A percentile compares a stretch with the other conserved stretches of the same genome.
Conservation (phyloP, 2,888 invertebrate genomes). For the Drosophila siamana region DNA sequence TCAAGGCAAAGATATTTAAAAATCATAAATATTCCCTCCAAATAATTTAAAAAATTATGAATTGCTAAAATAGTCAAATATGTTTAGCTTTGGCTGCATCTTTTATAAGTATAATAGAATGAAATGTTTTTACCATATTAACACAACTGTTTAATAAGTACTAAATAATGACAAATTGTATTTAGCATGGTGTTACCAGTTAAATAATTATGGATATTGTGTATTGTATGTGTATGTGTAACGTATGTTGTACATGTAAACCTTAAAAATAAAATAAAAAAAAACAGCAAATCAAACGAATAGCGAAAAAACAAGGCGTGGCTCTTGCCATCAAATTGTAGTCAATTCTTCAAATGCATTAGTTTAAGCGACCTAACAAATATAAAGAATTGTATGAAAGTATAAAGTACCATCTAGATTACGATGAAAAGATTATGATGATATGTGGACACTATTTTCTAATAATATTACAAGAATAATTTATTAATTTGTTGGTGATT, state of each 20-base stretch:
- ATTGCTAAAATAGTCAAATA: conserved; percentile 63
- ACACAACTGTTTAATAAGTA: conserved; percentile 40
- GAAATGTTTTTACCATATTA: conserved; percentile 55
- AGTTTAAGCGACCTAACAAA: conserved; percentile 56
- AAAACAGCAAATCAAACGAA: conserved; percentile 2
- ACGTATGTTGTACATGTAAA: conserved; percentile 71
- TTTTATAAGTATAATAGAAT: conserved; percentile 68
- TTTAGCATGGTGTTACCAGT: conserved; percentile 78
- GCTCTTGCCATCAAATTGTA: conserved; percentile 80
- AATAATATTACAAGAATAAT: conserved; percentile 80
- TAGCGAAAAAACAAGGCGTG: conserved; percentile 49
- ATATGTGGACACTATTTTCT: conserved; percentile 80
- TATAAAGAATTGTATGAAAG: conserved; percentile 29
- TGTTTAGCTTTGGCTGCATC: conserved; percentile 54
- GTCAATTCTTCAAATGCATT: conserved; percentile 76
- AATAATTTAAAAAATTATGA: conserved; percentile 84
- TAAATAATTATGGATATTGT: conserved; percentile 77
- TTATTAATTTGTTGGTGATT: conserved; percentile 77
- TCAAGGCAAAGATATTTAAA: conserved; percentile 67
- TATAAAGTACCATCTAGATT: conserved; percentile 21
- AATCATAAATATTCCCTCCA: conserved; percentile 85
- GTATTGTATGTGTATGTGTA: conserved; percentile 80
- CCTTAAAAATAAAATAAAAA: conserved; percentile 32
- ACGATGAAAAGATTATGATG: conserved; percentile 44
- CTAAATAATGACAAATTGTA: conserved; percentile 56